A percentile compares a stretch with the other conserved stretches of the same genome.
phyloP scores from a whole-genome alignment of 2,113 vertebrate species.

The Rhagologus leucostigma region DNA sequence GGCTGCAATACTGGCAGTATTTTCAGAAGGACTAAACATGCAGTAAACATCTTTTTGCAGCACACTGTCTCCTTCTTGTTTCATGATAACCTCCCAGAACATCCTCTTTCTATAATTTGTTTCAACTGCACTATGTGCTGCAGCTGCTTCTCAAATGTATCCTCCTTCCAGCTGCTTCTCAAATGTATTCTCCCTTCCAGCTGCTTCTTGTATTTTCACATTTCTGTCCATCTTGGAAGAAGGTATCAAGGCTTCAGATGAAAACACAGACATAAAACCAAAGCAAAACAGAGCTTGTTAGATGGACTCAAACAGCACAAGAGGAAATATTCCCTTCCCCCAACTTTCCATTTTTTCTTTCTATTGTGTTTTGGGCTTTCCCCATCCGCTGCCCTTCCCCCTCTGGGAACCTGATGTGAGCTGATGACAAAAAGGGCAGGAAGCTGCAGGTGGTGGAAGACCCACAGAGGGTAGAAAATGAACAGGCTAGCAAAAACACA shows the following conservation, averaged over 20 bases:
- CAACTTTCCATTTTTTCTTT: not conserved
- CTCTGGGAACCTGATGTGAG: not conserved
- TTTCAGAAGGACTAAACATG: not conserved
- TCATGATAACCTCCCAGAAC: not conserved
- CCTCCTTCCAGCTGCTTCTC: not conserved
- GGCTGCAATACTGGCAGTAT: not conserved
- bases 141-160: not conserved
- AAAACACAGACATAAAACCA: not conserved
- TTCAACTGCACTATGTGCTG: not conserved
- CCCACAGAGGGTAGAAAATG: not conserved
- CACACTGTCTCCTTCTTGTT: not conserved
- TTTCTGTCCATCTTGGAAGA: not conserved
- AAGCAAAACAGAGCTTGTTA: not conserved
- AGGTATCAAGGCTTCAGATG: not conserved
- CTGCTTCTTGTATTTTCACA: not conserved
- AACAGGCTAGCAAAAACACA: not conserved
- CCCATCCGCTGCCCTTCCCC: not conserved
- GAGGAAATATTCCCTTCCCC: not conserved
- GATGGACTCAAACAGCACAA: not conserved
- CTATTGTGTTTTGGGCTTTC: not conserved
- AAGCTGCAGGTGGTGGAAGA: not conserved
- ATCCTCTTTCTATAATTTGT: not conserved
- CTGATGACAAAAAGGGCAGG: not conserved
- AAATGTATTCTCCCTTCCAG: not conserved
- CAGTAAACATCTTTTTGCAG: not conserved